A percentile compares a stretch with the other conserved stretches of the same genome.
These are phyloP conservation scores for Mythimna pallens DNA, from an alignment of 2,888 invertebrate species.

Conservation along the genomic window DNA sequence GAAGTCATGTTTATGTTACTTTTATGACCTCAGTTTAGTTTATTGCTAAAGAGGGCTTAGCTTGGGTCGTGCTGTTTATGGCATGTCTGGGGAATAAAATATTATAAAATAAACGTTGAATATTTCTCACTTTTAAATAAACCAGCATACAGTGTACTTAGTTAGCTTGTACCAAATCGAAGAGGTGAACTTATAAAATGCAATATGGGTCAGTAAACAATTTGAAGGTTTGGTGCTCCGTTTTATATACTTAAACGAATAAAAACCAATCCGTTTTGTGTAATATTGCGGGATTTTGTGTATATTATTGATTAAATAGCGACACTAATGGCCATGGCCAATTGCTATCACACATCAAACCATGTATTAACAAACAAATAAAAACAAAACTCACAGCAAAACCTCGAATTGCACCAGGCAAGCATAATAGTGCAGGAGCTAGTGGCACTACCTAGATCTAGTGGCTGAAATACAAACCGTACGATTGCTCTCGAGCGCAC, in stretches of 20 bases:
- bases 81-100: conserved; percentile 2
- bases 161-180: background rate
- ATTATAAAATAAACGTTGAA: conserved; percentile 6
- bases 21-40: conserved; percentile 49
- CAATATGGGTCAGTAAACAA: background rate
- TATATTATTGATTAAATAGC: too few species aligned
- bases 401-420: conserved; percentile 5
- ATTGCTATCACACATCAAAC: background rate
- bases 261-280: too few species aligned
- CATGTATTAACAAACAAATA: background rate
- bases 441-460: conserved; percentile 8
- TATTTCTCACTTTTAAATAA: conserved; percentile 1
- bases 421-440: conserved; percentile 8
- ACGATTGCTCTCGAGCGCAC: conserved; percentile 30
- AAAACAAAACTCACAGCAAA: background rate
- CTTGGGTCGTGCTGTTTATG: conserved; percentile 19
- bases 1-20: conserved; percentile 57
- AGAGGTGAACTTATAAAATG: background rate
- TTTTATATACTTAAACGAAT: too few species aligned
- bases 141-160: background rate
- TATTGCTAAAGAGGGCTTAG: conserved; percentile 32
- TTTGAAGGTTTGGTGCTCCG: background rate
- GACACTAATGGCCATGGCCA: too few species aligned
- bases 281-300: too few species aligned
- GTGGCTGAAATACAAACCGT: conserved; percentile 33